Evolutionary conservation across 2,888 invertebrate species (phyloP), one percentile per base, ranked within the genome.

Genomic region (Papilio gigon): DNA sequence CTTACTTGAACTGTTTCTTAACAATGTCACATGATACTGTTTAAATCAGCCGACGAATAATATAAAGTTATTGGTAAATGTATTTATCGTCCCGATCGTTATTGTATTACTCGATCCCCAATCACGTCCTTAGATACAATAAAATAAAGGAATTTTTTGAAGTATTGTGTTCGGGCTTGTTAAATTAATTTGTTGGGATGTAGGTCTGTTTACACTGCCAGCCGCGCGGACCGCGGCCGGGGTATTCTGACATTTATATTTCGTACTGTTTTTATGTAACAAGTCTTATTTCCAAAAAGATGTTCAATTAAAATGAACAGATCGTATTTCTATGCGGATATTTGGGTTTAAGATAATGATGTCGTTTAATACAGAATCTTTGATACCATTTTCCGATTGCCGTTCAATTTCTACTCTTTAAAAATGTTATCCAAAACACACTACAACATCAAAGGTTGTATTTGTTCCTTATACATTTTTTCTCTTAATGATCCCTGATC

Each of bases 101-200:
- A 33, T 35, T 50, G 12, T 63, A 22, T 47, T 47, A 50, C 63
- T n/a, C 47, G 20, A 47, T 30, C 44, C 35, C 22, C 35, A 63
- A 63, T 63, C 47, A 50, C 33, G 33, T 33, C 33, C 44, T 61
- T 44, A 47, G 50, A 20, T 50, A 22, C 27, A 63, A 63, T 63
- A 35, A 63, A 63, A 11, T 47, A 47, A 50, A 50, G 30, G 53
- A 56, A 27, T 25, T 14, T 22, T 30, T 47, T 33, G 33, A 22
- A 30, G 47, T 50, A 47, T 63, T 63, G 33, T 47, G 33, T 63
- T 50, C 33, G 30, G 47, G 63, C 47, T 63, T 22, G 67, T 67
- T 67, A 59, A 17, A 60, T 60, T 67, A 67, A 61, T 61, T 67
- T 61, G 67, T 61, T 53, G 67, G 47, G 33, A 37, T 61, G 60